phyloP scores from a whole-genome alignment of 2,888 invertebrate species.

The Nemapogon koenigi region DNA sequence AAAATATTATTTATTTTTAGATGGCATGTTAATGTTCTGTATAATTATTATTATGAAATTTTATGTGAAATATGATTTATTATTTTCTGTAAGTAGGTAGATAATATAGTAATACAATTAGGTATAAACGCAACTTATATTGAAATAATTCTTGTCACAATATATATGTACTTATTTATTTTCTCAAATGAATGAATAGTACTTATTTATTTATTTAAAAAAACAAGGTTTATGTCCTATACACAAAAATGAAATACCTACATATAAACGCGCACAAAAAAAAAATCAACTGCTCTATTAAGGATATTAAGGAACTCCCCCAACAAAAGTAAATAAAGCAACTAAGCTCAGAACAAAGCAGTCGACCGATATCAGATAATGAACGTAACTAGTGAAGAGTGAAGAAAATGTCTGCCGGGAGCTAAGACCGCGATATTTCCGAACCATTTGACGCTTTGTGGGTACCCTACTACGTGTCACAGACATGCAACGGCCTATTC shows the following conservation, averaged over 20 bases:
- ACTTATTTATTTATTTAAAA: too few relatives aligned
- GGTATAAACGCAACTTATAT: too few relatives aligned
- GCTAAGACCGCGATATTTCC: conserved; percentile 53
- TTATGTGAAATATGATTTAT: too few relatives aligned
- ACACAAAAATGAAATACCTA: too few relatives aligned
- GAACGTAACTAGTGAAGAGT: conserved; percentile 27
- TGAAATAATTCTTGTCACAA: too few relatives aligned
- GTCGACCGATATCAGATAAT: conserved; percentile 53
- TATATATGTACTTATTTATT: too few relatives aligned
- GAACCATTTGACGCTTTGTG: conserved; percentile 56
- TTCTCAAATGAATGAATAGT: too few relatives aligned
- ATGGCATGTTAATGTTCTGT: conserved; percentile 37
- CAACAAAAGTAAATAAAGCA: conserved; percentile 56
- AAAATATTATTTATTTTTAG: conserved; percentile 39
- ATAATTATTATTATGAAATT: conserved; percentile 24
- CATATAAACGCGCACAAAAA: too few relatives aligned
- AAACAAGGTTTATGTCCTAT: too few relatives aligned
- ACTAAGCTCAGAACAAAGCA: conserved; percentile 45
- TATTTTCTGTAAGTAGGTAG: too few relatives aligned
- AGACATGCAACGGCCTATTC: conserved; percentile 26
- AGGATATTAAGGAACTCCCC: neutral
- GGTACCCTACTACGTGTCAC: conserved; percentile 47
- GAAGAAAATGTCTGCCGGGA: conserved; percentile 38
- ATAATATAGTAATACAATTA: too few relatives aligned
- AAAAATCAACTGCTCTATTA: too few relatives aligned